These are phyloP conservation scores for Chroicocephalus ridibundus DNA, from an alignment of 2,113 vertebrate species.

Conservation along the genomic window DNA sequence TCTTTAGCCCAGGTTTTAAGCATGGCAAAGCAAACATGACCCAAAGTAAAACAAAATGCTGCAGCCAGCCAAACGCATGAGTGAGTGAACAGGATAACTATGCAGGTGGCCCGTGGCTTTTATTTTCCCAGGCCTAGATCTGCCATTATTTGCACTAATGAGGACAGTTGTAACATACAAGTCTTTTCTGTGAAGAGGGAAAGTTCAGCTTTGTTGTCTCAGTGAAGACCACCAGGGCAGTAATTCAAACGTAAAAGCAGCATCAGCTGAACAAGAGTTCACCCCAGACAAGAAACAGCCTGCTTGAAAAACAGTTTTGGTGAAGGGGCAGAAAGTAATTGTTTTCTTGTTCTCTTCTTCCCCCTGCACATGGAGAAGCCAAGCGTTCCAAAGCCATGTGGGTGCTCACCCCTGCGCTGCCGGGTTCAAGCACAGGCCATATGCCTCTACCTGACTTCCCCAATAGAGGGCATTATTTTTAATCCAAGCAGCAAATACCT, in stretches of 20 bases:
- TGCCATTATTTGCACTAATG: conserved; percentile 60
- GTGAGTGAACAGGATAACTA: conserved; percentile 57
- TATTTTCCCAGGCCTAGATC: conserved; percentile 39
- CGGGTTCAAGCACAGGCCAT: conserved; percentile 16
- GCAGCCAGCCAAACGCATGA: conserved; percentile 48
- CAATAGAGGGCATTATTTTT: background rate
- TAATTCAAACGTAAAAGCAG: conserved; percentile 37
- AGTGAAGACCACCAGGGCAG: conserved; percentile 50
- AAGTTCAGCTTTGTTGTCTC: conserved; percentile 45
- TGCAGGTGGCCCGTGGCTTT: conserved; percentile 59
- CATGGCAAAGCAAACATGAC: conserved; percentile 51
- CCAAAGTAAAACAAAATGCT: conserved; percentile 41
- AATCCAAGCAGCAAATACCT: background rate
- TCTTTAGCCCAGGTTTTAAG: conserved; percentile 24
- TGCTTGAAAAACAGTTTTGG: background rate
- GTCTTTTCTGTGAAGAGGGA: background rate
- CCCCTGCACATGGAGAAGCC: background rate
- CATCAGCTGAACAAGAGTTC: conserved; percentile 37
- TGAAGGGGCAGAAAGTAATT: conserved; percentile 22
- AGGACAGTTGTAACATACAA: conserved; percentile 37
- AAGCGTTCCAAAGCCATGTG: background rate
- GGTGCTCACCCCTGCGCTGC: background rate
- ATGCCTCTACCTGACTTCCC: background rate
- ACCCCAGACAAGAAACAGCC: background rate
- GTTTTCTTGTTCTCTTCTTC: background rate